phyloP scores from a whole-genome alignment of 2,888 invertebrate species.

The Mesoligia furuncula region DNA sequence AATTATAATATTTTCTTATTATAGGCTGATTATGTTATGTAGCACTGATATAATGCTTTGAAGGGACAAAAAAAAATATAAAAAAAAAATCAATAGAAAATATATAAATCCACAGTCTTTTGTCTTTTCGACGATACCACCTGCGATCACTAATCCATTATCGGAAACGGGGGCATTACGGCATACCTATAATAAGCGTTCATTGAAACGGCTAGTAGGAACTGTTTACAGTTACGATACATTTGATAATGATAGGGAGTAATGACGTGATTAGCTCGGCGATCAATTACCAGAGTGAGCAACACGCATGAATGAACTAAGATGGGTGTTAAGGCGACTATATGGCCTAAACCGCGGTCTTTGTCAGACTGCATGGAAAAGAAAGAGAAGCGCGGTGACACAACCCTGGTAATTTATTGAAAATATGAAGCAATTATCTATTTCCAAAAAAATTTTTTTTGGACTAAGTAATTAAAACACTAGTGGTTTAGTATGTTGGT shows the following conservation, averaged over 20 bases:
- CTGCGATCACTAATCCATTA: neutral
- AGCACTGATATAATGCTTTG: neutral
- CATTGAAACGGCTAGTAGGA: constrained; percentile 19
- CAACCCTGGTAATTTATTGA: too few relatives aligned
- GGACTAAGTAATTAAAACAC: too few relatives aligned
- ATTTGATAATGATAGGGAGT: constrained; percentile 25
- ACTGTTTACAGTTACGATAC: constrained; percentile 24
- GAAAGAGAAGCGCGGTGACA: too few relatives aligned
- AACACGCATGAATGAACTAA: constrained; percentile 28
- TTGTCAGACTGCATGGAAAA: too few relatives aligned
- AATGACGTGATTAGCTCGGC: constrained; percentile 23
- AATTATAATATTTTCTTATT: too few relatives aligned
- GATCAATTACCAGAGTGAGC: constrained; percentile 15
- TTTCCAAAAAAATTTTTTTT: too few relatives aligned
- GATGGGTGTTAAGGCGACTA: neutral
- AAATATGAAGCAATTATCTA: too few relatives aligned
- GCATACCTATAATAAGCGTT: neutral
- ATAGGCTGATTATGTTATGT: too few relatives aligned
- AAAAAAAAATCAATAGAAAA: too few relatives aligned
- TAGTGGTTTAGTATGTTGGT: too few relatives aligned
- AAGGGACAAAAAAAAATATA: too few relatives aligned
- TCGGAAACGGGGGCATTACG: neutral
- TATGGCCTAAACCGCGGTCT: too few relatives aligned
- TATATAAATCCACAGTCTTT: neutral
- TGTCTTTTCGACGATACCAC: neutral